Evolutionary conservation across 2,888 invertebrate genomes (phyloP).

Genomic region (Epinotia nisella): DNA sequence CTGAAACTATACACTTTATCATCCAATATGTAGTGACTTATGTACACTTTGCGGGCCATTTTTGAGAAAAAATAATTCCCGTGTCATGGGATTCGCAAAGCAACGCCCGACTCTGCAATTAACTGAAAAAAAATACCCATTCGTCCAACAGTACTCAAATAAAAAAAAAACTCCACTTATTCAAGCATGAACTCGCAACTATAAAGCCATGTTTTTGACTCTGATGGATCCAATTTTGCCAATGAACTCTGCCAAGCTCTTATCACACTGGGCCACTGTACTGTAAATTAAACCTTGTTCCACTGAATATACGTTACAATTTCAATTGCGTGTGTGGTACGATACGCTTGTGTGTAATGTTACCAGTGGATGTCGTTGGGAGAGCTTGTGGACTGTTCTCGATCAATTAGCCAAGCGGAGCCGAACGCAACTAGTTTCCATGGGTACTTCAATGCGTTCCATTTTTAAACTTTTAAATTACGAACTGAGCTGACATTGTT

Average conservation of each 20-base stretch:
- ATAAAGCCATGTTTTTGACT: constrained; percentile 37
- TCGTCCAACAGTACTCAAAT: constrained; percentile 19
- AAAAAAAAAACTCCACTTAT: constrained; percentile 20
- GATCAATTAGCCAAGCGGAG: constrained; percentile 30
- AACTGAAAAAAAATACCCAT: neutral
- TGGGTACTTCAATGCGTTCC: constrained; percentile 29
- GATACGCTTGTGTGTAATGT: constrained; percentile 6
- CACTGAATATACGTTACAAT: neutral
- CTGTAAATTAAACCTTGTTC: constrained; percentile 7
- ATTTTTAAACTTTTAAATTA: constrained; percentile 28
- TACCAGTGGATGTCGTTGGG: neutral
- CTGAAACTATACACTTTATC: no score
- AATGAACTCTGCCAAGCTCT: neutral
- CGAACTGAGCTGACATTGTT: neutral
- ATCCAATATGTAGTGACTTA: no score
- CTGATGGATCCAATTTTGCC: constrained; percentile 37
- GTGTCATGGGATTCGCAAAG: no score
- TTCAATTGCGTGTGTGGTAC: neutral
- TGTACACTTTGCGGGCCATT: no score
- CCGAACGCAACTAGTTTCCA: constrained; percentile 22
- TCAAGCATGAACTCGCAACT: constrained; percentile 20
- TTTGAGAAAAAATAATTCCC: no score
- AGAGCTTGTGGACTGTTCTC: constrained; percentile 30
- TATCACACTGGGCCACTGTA: neutral
- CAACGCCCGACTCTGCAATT: neutral